phyloP scores from a whole-genome alignment of 1,140 invertebrate genomes.

The Drosophila nebulosa region DNA sequence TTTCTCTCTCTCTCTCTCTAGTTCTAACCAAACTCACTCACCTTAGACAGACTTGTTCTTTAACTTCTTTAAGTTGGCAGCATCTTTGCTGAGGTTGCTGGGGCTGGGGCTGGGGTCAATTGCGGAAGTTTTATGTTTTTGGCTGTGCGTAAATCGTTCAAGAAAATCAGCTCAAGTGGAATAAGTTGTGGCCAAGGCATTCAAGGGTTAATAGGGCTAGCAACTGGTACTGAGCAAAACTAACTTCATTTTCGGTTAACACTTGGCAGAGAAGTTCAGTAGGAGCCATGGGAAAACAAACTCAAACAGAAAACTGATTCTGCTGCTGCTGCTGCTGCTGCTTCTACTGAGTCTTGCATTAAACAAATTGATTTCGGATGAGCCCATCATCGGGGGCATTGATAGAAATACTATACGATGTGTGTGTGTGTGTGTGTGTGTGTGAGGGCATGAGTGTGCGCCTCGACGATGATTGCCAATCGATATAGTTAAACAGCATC shows the following conservation, averaged over 20 bases:
- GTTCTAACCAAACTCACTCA: neutral
- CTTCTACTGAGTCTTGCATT: slow-evolving; percentile 36
- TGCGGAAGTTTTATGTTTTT: slow-evolving; percentile 77
- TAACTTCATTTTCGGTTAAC: slow-evolving; percentile 60
- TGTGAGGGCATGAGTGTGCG: slow-evolving; percentile 20
- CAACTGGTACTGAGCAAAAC: slow-evolving; percentile 8
- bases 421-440: slow-evolving; percentile 48
- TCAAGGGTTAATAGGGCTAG: slow-evolving; percentile 19
- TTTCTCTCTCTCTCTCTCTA: slow-evolving; percentile 7
- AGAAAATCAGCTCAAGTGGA: slow-evolving; percentile 75
- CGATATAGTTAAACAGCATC: slow-evolving; percentile 43
- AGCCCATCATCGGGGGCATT: slow-evolving; percentile 45
- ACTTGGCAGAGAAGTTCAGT: slow-evolving; percentile 18
- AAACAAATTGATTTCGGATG: slow-evolving; percentile 75
- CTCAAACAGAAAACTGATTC: neutral
- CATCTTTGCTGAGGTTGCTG: slow-evolving; percentile 3
- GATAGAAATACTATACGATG: slow-evolving; percentile 62
- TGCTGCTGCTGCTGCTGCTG: slow-evolving; percentile 8
- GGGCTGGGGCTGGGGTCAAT: slow-evolving; percentile 52
- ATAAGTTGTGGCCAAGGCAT: slow-evolving; percentile 64
- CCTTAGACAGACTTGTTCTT: neutral
- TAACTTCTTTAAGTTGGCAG: slow-evolving; percentile 33
- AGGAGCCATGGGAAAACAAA: slow-evolving; percentile 23
- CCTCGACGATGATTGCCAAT: slow-evolving; percentile 35
- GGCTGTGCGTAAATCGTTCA: slow-evolving; percentile 74